Conservation (phyloP, 1,140 invertebrate species). For the Coboldia fuscipes region DNA sequence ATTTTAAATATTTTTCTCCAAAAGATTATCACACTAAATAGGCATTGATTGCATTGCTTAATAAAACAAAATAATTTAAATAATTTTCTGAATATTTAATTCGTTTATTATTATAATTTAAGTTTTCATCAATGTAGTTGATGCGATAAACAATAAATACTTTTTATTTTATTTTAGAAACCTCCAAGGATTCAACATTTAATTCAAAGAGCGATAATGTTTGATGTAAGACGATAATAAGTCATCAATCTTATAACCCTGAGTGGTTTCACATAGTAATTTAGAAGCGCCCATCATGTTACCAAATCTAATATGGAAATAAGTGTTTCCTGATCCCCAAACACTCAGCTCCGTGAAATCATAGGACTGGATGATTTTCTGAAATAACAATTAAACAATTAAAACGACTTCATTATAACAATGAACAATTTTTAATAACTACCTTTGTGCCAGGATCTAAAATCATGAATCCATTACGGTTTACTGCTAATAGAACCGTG, state of each 20-base stretch:
- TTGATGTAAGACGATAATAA: conserved; percentile 74
- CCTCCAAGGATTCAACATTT: too few species aligned
- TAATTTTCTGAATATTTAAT: too few species aligned
- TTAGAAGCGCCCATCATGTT: conserved; percentile 69
- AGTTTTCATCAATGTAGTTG: too few species aligned
- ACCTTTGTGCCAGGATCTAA: conserved; percentile 73
- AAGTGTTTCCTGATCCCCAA: conserved; percentile 86
- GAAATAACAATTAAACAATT: conserved; percentile 11
- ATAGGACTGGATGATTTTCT: conserved; percentile 64
- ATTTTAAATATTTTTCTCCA: too few species aligned
- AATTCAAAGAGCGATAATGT: conserved; percentile 7
- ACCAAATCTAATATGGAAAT: conserved; percentile 86
- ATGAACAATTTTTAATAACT: conserved; percentile 8
- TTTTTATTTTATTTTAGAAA: too few species aligned
- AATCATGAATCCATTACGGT: conserved; percentile 72
- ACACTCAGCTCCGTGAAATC: conserved; percentile 74
- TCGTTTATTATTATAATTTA: too few species aligned
- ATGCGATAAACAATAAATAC: too few species aligned
- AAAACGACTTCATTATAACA: background rate
- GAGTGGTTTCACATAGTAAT: conserved; percentile 73
- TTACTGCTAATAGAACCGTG: conserved; percentile 72
- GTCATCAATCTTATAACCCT: conserved; percentile 95
- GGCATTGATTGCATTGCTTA: too few species aligned
- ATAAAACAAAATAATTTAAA: too few species aligned
- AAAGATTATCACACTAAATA: too few species aligned